Base-by-base conservation (phyloP, 2,113 vertebrate species). In the Electrona antarctica region DNA sequence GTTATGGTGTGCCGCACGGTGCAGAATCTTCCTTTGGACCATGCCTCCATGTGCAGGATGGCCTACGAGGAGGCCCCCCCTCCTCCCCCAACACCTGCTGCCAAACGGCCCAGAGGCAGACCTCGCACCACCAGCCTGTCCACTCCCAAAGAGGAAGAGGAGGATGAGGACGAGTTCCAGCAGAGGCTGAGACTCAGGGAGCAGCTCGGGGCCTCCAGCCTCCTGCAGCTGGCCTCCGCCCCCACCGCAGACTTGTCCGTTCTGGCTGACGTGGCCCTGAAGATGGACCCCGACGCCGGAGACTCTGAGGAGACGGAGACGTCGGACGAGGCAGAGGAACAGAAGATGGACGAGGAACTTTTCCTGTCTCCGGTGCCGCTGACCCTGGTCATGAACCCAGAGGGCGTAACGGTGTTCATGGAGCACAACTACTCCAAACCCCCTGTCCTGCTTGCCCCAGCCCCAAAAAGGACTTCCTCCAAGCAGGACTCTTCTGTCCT, bases 391-490 rank as follows among this genome's bases (percentile, higher is more conserved):
- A 78, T 89, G 72, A 84, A 85, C 72, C 64, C 88, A 67, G 73
- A 91, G 75, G 89, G 91, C 69, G 75, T 90, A 29, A 77, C 91
- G 29, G 90, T 95, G 52, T 74, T 95, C 3, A 85, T 94, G 81
- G 96, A 97, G 80, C 96, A 97, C 90, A 97, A 95, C 90, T 97
- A 97, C 54, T 95, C 93, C 74, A 92, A 92, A 77, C 88, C 93
- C 0, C 58, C 92, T 4, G 81, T 91, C 15, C 87, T 88, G 50
- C 33, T 82, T 7, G 55, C 60, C 1, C 48, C 84, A 1, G 47
- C 63, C 21, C 70, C 78, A 77, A 92, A 84, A 76, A 81, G 86
- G 61, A 77, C 85, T 63, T 65, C 74, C 60, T 83, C 78, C 65
- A 92, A 87, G 68, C 87, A 85, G 41, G 93, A 94, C 65, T 50